Conservation (phyloP, 2,113 vertebrate genomes). For the Bubalus kerabau region DNA sequence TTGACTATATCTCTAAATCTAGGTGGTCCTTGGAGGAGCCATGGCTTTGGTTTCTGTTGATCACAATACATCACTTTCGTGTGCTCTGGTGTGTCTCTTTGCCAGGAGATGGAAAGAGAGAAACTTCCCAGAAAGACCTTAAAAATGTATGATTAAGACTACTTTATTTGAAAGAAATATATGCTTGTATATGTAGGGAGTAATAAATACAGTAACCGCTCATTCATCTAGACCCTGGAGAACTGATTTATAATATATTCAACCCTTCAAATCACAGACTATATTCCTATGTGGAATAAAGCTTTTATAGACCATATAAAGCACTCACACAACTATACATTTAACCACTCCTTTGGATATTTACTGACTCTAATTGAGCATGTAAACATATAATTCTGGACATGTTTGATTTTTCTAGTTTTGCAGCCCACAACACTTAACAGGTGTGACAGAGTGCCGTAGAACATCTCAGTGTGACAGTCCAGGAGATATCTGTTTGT, state of each 20-base stretch:
- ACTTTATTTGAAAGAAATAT: conserved; percentile 4
- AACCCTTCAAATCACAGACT: neutral
- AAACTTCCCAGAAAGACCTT: neutral
- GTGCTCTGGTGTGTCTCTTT: neutral
- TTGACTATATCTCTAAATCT: neutral
- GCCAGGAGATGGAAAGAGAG: neutral
- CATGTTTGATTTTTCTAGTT: neutral
- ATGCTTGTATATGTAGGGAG: neutral
- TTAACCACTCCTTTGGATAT: neutral
- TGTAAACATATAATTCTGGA: neutral
- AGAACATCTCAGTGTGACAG: neutral
- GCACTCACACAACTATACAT: neutral
- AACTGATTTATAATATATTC: neutral
- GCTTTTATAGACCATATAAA: neutral
- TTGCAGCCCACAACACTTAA: neutral
- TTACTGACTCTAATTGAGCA: neutral
- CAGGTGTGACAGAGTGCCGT: too few species aligned
- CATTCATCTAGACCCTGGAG: neutral
- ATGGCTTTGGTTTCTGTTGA: neutral
- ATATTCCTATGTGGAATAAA: neutral
- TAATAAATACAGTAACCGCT: neutral
- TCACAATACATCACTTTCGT: neutral
- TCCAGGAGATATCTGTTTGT: neutral
- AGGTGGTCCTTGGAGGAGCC: neutral
- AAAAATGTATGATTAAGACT: neutral